Base-by-base conservation (phyloP, 2,797 vertebrate genomes). In the Caiman crocodilus region DNA sequence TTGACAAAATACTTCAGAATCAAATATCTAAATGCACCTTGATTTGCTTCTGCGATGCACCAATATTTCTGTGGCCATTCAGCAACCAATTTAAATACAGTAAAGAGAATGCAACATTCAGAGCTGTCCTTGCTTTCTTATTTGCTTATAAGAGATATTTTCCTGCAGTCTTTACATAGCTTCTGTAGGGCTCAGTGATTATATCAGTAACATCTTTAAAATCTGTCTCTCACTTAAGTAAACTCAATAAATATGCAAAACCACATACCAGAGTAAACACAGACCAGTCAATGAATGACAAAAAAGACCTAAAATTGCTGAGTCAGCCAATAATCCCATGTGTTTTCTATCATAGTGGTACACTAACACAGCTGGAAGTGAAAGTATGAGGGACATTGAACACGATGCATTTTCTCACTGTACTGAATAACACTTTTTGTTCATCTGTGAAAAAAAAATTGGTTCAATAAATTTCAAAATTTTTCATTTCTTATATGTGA, bases 261-360 rank as follows among this genome's bases (percentile, higher is more conserved):
- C 56, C 14, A 9, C 63, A 25, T 64, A 55, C 15, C 25, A 59
- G 63, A 59, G 32, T 87, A 85, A 80, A 65, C 26, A 83, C 58
- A 90, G 21, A 58, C 7, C 57, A 14, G 55, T 88, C 86, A 76
- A 90, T 69, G 59, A 79, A 92, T 94, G 79, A 79, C 76, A 89
- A 64, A 2, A 82, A 64, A 82, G 79, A 86, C n/a, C 26, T 73
- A 57, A 57, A 84, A 65, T 14, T 12, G 25, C 61, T 84, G 26
- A 55, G 20, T 50, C 75, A 28, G 73, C 30, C 59, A 32, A 15
- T 83, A 60, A 87, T 88, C 91, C 84, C 81, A 56, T 26, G 58
- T 9, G 57, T 82, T 90, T 86, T 92, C 73, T 82, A 59, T 78
- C 13, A 23, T 14, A 28, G 25, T 42, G 65, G 32, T 25, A 50